Base-by-base conservation (phyloP, 2,113 vertebrate species). In the Cervus canadensis region DNA sequence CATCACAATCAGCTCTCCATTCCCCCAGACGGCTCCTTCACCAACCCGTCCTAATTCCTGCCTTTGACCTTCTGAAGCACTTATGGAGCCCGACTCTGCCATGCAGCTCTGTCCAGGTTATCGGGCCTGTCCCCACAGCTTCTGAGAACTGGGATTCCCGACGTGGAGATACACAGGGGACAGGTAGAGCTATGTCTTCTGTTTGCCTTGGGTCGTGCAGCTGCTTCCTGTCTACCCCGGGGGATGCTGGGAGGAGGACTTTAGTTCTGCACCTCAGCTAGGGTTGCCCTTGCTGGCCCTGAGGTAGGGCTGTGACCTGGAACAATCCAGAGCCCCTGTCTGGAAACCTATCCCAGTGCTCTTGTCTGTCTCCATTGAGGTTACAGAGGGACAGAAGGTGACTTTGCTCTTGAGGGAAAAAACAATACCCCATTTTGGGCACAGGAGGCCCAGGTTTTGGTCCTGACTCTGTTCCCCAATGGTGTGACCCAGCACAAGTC, bases 311-410 rank as follows among this genome's bases (percentile, higher is more conserved):
- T 60, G 79, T 26, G 33, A 67, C 28, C 64, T 45, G 30, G 43
- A 82, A 64, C 30, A 67, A 25, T 93, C 43, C 74, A 76, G 50
- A 71, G 12, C 13, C 52, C 52, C 36, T 17, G 10, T 45, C 60
- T 59, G 71, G 50, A 89, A 94, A 64, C 30, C 9, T 57, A 40
- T 93, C 62, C 64, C n/a, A 23, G 3, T 16, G 45, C 33, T 52
- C 30, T 57, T 59, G 17, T 88, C 89, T 94, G 13, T 89, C 52
- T 59, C 21, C 52, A 0, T 45, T n/a, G 30, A 92, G 84, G 11
- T n/a, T 40, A 56, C 40, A 87, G 93, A 84, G 60, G n/a, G 54
- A 30, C 14, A 50, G 91, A 50, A 85, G 94, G 94, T 9, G 25
- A 87, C 33, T 59, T 21, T 74, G 91, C 43, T 78, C 17, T 36